These are phyloP conservation scores for Geodia barretti DNA, from an alignment of 37 sponge, comb jelly and placozoan genomes.

Conservation along the genomic window DNA sequence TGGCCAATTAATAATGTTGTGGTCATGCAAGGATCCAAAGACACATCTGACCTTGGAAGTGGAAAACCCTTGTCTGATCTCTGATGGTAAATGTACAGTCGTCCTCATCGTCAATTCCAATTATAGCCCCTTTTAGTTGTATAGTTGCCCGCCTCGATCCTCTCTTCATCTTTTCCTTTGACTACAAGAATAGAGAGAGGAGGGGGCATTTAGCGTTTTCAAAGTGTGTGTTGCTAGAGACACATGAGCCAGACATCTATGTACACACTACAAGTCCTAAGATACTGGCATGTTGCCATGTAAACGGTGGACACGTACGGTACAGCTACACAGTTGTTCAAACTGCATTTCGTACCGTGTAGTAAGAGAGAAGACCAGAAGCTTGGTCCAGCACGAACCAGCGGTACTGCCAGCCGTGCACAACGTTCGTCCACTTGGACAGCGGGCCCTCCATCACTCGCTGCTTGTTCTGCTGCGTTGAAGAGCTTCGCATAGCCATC, in stretches of 20 bases:
- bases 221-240: too few relatives aligned
- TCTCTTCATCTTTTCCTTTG: conserved; percentile 90
- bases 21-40: background rate
- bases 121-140: conserved; percentile 73
- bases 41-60: conserved; percentile 78
- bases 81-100: conserved; percentile 95
- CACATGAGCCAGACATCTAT: too few relatives aligned
- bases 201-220: too few relatives aligned
- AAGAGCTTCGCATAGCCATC: background rate
- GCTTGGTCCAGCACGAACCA: conserved; percentile 96
- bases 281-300: too few relatives aligned
- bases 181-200: conserved; percentile 37
- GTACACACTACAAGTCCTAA: background rate
- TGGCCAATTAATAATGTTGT: background rate
- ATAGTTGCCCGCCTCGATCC: conserved; percentile 84
- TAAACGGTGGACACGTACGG: too few relatives aligned
- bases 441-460: conserved; percentile 92
- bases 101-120: conserved; percentile 95
- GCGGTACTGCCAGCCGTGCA: conserved; percentile 97
- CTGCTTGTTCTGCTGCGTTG: too few relatives aligned
- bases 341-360: too few relatives aligned
- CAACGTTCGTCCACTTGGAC: conserved; percentile 98
- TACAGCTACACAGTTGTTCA: too few relatives aligned
- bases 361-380: conserved; percentile 91
- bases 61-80: conserved; percentile 76